Evolutionary conservation across 2,113 vertebrate species (phyloP), one percentile per base, ranked within the genome.

Genomic region (Anolis sagrei): DNA sequence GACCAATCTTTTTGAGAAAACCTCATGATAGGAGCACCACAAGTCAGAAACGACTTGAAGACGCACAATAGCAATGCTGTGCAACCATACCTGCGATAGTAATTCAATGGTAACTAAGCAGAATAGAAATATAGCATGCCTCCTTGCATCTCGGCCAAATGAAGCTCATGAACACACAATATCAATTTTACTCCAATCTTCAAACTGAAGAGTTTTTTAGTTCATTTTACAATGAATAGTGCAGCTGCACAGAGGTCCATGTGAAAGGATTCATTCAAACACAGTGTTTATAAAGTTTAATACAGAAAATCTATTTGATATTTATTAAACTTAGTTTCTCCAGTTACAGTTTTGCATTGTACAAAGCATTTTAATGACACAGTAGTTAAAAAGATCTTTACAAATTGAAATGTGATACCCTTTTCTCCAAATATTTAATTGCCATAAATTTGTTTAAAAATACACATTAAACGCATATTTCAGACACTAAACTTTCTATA

Each of bases 331-430:
- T 96, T 97, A 96, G 95, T 96, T 96, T 97, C 95, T 97, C 95
- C 96, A 97, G 96, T 97, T 97, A 97, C 97, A 97, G 96, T 97
- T 97, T 94, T 96, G 97, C 97, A 97, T 97, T 97, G 95, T 97
- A 97, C 97, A 97, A 97, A 97, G 97, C 97, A 97, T 97, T 95
- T 95, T 97, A 96, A 97, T 97, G 96, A 97, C 97, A 97, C 96
- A 97, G 95, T 95, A 96, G 95, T 97, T 97, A 97, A 97, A 97
- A 97, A 97, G 96, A 96, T 97, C 95, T 97, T 96, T 97, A 97
- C 97, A 97, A 97, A 97, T 97, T 97, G 97, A 97, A 97, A 97
- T 96, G 96, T 96, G 96, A 97, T 97, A 97, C 96, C 96, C 97
- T 97, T 97, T 96, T 97, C 95, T 97, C 97, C 96, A 97, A 97